These are phyloP conservation scores for Eulemur rufifrons DNA, from an alignment of 2,113 vertebrate species.

Conservation along the genomic window DNA sequence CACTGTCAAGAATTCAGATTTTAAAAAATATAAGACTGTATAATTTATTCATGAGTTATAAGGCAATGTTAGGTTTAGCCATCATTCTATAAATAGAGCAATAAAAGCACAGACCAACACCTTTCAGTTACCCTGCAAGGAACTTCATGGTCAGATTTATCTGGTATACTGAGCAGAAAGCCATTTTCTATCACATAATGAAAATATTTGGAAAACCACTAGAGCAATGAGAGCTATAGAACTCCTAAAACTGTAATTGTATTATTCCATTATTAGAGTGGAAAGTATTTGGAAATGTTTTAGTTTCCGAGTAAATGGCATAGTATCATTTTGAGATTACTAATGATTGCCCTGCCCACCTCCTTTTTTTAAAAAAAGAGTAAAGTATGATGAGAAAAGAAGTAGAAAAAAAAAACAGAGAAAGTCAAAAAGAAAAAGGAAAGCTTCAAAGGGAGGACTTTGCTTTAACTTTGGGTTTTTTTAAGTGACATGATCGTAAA, in stretches of 20 bases:
- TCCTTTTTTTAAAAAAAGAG: neutral
- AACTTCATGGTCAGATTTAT: slow-evolving; percentile 85
- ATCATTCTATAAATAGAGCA: slow-evolving; percentile 84
- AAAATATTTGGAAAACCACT: slow-evolving; percentile 84
- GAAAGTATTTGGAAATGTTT: slow-evolving; percentile 63
- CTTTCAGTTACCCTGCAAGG: slow-evolving; percentile 76
- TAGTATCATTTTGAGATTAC: slow-evolving; percentile 43
- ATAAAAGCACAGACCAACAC: slow-evolving; percentile 86
- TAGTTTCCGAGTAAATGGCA: slow-evolving; percentile 83
- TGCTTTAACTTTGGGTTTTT: slow-evolving; percentile 70
- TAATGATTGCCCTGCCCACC: neutral
- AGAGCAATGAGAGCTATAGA: slow-evolving; percentile 80
- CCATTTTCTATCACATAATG: slow-evolving; percentile 85
- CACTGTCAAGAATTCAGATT: slow-evolving; percentile 60
- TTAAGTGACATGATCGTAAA: slow-evolving; percentile 41
- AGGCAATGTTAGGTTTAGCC: slow-evolving; percentile 82
- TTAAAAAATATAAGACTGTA: slow-evolving; percentile 78
- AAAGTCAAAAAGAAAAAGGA: neutral
- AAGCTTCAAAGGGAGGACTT: slow-evolving; percentile 60
- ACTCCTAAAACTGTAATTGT: slow-evolving; percentile 79
- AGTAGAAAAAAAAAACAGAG: neutral
- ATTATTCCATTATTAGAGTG: slow-evolving; percentile 68
- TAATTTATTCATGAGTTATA: slow-evolving; percentile 86
- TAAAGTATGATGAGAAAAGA: neutral
- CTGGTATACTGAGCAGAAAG: slow-evolving; percentile 86